Evolutionary conservation across 2,797 vertebrate species (phyloP), one percentile per base, ranked within the genome.

Genomic region (Chaunax sp.): DNA sequence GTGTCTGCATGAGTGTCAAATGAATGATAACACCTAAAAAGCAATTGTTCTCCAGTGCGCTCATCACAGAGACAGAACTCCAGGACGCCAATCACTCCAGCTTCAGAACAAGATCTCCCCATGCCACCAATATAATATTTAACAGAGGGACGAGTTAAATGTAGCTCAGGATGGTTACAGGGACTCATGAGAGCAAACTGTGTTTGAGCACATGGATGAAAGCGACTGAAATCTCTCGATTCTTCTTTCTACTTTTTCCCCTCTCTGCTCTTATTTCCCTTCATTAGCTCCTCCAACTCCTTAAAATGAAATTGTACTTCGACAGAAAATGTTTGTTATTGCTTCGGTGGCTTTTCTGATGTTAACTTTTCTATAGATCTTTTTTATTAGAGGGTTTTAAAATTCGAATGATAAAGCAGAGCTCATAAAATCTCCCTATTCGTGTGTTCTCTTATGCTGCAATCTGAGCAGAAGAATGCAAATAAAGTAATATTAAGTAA

Each of bases 71-170:
- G 53, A 47, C 40, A 53, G 30, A 73, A 49, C 55, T 50, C 11
- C 30, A 60, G 50, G 46, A 41, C 0, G 4, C 49, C 59, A 16
- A 68, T 77, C 65, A 59, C 52, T 69, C 43, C 61, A 37, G 59
- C 54, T 70, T 41, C 53, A 60, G 53, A 50, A 37, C 44, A 25
- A 51, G 13, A 45, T 67, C 60, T 65, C 65, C 19, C 53, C 59
- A 11, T 62, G 53, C 57, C 63, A 53, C 50, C 37, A 50, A 78
- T 81, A 64, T 63, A 77, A 80, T 81, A 83, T 88, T 87, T 71
- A 85, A 72, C 51, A 74, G 77, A 73, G 44, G 23, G 79, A 72
- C 54, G 55, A 52, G 57, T 84, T 81, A 65, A 81, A 86, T 77
- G 69, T 55, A 62, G 61, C 61, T 75, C 55, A 60, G 72, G 58